Base-by-base conservation (phyloP, 2,888 invertebrate species). In the Hirudinaria manillensis region DNA sequence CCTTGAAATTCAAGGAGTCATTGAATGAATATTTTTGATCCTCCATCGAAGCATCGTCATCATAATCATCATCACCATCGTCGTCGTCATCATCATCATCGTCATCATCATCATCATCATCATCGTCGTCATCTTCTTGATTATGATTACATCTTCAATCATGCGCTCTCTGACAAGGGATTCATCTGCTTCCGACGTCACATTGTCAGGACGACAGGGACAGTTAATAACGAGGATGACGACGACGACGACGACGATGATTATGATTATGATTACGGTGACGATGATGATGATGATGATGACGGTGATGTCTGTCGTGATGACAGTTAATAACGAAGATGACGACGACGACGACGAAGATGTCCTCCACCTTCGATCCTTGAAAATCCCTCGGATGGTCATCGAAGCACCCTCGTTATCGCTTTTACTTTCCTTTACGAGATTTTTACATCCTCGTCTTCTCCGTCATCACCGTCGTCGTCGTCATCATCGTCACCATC, bases 81-180 rank as follows among this genome's bases (percentile, higher is more conserved):
- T 75, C 56, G 34, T 72, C 71, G 61, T 72, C 71, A 56, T 71
- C 71, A 55, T 75, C 71, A 61, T 71, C 71, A 72, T 71, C 71
- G 34, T 36, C 61, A 72, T 71, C 70, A 0, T 70, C 70, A 51
- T 70, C 70, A 0, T 45, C 70, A 53, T 70, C 70, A 53, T 70
- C 70, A 53, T 75, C 70, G 27, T 70, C 55, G 53, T 75, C 6
- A 70, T 29, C 45, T 29, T 75, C 65, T 36, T 56, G 38, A 72
- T 75, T 38, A 72, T 56, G 36, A 72, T 74, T 24, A 66, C 55
- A 29, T 29, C 55, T 24, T 29, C 55, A 29, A 55, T 55, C 32
- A 29, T 72, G n/a, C 29, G 27, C 56, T 36, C 29, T 27, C 45
- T 61, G 56, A 55, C 36, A 55, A 55, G 32, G 72, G 45, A 45